phyloP scores from a whole-genome alignment of 2,797 vertebrate species.

The Fundulus diaphanus region DNA sequence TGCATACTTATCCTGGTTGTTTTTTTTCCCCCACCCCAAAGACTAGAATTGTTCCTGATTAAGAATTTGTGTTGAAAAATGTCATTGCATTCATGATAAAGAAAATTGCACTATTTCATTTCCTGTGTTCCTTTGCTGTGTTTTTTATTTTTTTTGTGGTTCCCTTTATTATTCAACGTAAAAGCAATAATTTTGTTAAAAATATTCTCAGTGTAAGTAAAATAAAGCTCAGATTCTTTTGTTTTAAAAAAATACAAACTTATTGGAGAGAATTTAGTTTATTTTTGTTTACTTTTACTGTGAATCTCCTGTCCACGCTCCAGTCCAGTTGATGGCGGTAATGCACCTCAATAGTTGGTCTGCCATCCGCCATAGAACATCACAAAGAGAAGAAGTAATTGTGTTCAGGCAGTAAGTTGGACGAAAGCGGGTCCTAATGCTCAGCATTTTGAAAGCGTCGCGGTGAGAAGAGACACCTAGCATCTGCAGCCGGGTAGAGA shows the following conservation, averaged over 20 bases:
- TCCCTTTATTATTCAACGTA: background rate
- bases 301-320: too few relatives aligned
- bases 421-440: constrained; percentile 61
- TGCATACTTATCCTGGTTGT: constrained; percentile 50
- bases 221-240: too few relatives aligned
- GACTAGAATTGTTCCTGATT: constrained; percentile 61
- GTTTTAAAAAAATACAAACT: too few relatives aligned
- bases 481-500: constrained; percentile 57
- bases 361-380: too few relatives aligned
- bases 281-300: too few relatives aligned
- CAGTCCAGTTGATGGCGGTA: too few relatives aligned
- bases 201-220: too few relatives aligned
- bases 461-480: constrained; percentile 73
- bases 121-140: constrained; percentile 16
- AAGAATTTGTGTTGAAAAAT: constrained; percentile 65
- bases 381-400: constrained; percentile 24
- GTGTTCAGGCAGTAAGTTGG: constrained; percentile 64
- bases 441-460: constrained; percentile 78
- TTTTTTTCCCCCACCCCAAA: constrained; percentile 26
- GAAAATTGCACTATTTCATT: constrained; percentile 73
- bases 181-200: constrained; percentile 23
- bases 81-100: constrained; percentile 77
- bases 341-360: too few relatives aligned
- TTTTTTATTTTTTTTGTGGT: background rate
- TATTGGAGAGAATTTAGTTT: too few relatives aligned